phyloP scores from a whole-genome alignment of 2,797 vertebrate genomes.

The Sciurus vulgaris region DNA sequence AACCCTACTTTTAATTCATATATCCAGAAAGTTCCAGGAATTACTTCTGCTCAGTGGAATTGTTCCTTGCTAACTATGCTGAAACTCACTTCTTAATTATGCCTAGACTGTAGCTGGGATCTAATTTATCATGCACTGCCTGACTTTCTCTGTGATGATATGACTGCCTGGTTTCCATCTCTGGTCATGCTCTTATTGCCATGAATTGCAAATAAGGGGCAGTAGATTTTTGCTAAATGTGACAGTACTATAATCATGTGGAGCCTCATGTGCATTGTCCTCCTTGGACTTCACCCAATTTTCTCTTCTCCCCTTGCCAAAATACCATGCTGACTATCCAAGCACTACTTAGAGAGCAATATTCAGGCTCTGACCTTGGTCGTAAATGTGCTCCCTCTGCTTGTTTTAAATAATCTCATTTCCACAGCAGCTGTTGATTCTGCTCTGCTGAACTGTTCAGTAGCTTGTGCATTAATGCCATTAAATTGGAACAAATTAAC shows the following conservation, averaged over 20 bases:
- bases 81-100: not conserved
- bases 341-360: not conserved
- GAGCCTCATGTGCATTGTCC: not conserved
- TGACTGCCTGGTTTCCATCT: not conserved
- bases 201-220: not conserved
- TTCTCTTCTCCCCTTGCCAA: not conserved
- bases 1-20: not conserved
- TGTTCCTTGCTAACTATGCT: not conserved
- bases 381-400: not conserved
- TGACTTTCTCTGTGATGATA: not conserved
- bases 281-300: not conserved
- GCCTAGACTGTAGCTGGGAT: not conserved
- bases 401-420: conserved; percentile 57
- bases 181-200: not conserved
- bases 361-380: not conserved
- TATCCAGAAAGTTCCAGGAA: not conserved
- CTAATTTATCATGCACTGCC: not conserved
- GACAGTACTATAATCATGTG: not conserved
- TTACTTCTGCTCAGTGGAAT: not conserved
- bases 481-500: not conserved
- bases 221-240: conserved; percentile 8
- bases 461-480: not conserved
- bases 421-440: conserved; percentile 26
- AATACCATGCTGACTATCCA: not conserved
- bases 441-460: not conserved